Base-by-base conservation (phyloP, 2,888 invertebrate species). In the Synergus itoensis region DNA sequence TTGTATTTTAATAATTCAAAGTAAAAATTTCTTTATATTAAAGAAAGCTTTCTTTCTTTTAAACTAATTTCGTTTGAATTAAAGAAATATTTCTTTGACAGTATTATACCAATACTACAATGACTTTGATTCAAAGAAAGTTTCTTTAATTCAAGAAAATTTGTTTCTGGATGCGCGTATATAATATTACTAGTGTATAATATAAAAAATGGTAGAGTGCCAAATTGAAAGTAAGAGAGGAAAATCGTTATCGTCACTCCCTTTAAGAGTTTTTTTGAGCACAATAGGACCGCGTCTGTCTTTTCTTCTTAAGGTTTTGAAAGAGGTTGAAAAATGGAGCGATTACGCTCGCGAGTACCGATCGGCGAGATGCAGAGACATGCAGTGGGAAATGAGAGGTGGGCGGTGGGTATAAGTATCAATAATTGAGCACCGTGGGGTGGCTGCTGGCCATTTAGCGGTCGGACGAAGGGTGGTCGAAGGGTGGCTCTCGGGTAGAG, bases 401-500 rank as follows among this genome's bases (percentile, higher is more conserved):
- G 65, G 83, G 80, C 86, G 84, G 85, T 82, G 84, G 87, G 87
- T 86, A 87, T 86, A 87, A 88, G 89, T 91, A 91, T 91, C 89
- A 91, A 91, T 91, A 90, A 91, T 91, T 91, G 91, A 91, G 90
- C 89, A 89, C 87, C 87, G 87, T 88, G 86, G 89, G 89, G 90
- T 88, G 89, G 88, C 87, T 88, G 82, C 86, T 87, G 90, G 89
- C 89, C 90, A 90, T 91, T 91, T 91, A 91, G 91, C 88, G 91
- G 90, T 90, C 87, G 89, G 87, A 84, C 86, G 88, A 85, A 84
- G 85, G 86, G 88, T 76, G 69, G 84, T 86, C 84, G 86, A 84
- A 77, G 82, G 82, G 80, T 81, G 81, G 76, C 67, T 77, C 78
- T 75, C 65, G 48, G 77, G 16, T 67, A 60, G 73, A 69, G 80